These are phyloP conservation scores for Linnaemya tessellans DNA, from an alignment of 2,888 invertebrate species.

Conservation along the genomic window DNA sequence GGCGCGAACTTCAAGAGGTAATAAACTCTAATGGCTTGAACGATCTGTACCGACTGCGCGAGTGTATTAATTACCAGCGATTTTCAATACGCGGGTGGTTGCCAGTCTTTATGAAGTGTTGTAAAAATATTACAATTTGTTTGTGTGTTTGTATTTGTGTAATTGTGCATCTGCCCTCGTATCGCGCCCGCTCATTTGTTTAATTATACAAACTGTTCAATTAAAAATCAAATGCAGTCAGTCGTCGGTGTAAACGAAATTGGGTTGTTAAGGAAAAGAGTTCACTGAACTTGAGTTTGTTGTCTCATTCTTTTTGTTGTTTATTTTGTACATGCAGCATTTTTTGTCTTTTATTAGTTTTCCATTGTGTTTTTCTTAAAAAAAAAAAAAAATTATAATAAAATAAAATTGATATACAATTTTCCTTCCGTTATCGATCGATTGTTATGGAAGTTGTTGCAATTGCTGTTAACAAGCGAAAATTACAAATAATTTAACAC, in stretches of 20 bases:
- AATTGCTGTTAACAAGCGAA: constrained; percentile 19
- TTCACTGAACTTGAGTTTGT: constrained; percentile 64
- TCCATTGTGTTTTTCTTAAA: background rate
- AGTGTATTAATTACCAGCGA: background rate
- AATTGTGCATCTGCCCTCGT: constrained; percentile 1
- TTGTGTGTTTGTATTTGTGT: too few relatives aligned
- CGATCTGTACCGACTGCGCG: background rate
- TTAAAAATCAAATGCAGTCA: constrained; percentile 52
- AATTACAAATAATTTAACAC: constrained; percentile 22
- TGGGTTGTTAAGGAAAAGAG: constrained; percentile 55
- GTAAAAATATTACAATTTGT: background rate
- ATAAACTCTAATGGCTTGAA: background rate
- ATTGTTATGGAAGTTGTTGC: constrained; percentile 2
- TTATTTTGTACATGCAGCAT: background rate
- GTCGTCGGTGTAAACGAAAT: constrained; percentile 22
- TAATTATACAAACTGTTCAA: constrained; percentile 50
- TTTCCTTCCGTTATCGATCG: constrained; percentile 16
- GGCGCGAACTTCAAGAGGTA: constrained; percentile 27
- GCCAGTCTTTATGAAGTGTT: background rate
- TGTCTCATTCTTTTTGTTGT: constrained; percentile 29
- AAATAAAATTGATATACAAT: background rate
- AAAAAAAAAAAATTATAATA: background rate
- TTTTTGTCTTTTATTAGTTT: background rate
- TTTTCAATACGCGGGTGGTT: background rate
- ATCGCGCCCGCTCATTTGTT: constrained; percentile 46